Percentiles rank a stretch among this genome's conserved stretches.
Evolutionary conservation across 2,888 invertebrate genomes (phyloP).

Genomic region (Tubulanus polymorphus): DNA sequence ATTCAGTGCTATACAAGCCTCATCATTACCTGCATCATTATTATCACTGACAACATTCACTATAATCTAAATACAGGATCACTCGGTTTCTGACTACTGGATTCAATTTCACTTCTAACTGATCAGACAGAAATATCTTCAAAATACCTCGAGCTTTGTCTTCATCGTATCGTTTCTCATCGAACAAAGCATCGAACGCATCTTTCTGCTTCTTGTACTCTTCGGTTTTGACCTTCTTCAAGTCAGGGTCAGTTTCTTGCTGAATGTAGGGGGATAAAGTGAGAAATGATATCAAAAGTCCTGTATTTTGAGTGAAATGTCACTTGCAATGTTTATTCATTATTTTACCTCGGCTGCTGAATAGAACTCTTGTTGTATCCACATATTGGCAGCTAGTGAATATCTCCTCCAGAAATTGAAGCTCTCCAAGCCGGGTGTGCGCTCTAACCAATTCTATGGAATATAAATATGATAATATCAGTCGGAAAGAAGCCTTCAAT

Average conservation of each 20-base stretch:
- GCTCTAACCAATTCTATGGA: conserved; percentile 73
- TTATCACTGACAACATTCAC: no score
- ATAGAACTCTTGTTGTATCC: conserved; percentile 59
- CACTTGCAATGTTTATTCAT: not conserved
- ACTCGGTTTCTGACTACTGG: no score
- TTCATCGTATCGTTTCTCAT: conserved; percentile 76
- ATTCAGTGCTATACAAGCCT: no score
- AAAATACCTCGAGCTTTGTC: conserved; percentile 70
- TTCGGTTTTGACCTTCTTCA: conserved; percentile 54
- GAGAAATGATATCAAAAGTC: not conserved
- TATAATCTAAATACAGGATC: no score
- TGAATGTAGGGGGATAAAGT: conserved; percentile 14
- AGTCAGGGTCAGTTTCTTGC: conserved; percentile 36
- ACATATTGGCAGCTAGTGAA: conserved; percentile 59
- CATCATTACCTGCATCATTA: no score
- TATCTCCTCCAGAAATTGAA: conserved; percentile 96
- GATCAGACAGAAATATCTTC: not conserved
- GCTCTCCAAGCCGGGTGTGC: conserved; percentile 89
- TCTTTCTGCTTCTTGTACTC: conserved; percentile 71
- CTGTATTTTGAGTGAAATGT: not conserved
- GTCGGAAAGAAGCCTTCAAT: not conserved
- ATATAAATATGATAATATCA: conserved; percentile 1
- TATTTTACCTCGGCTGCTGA: conserved; percentile 47
- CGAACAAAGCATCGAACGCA: conserved; percentile 86
- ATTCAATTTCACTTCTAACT: no score